phyloP scores from a whole-genome alignment of 2,113 vertebrate species.

The Mormoops blainvillei region DNA sequence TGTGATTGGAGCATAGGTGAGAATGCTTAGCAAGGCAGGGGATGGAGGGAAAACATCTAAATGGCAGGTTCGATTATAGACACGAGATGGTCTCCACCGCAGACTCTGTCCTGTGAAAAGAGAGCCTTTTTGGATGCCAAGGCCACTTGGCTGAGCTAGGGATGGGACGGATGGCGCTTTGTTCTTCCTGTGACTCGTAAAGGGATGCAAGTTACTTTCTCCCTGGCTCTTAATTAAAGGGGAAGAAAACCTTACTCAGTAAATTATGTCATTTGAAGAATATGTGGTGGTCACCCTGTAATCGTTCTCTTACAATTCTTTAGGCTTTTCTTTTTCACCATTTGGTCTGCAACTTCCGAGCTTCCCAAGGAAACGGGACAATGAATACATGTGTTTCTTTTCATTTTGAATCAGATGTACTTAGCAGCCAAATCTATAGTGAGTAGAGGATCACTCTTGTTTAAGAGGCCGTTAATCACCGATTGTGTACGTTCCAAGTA shows the following conservation, averaged over 20 bases:
- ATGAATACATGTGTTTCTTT: slow-evolving; percentile 52
- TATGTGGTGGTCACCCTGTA: neutral
- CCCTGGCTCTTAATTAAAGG: slow-evolving; percentile 20
- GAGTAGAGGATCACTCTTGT: slow-evolving; percentile 13
- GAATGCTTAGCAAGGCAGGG: neutral
- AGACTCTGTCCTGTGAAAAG: neutral
- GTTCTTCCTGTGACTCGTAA: neutral
- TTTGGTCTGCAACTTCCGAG: neutral
- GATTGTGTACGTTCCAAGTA: slow-evolving; percentile 13
- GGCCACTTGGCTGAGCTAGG: neutral
- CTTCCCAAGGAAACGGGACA: slow-evolving; percentile 36
- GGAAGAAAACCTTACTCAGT: neutral
- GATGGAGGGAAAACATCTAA: neutral
- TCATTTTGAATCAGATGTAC: slow-evolving; percentile 20
- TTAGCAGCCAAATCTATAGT: slow-evolving; percentile 15
- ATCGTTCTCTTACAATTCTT: neutral
- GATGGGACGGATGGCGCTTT: neutral
- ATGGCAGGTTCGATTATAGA: neutral
- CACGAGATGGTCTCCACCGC: neutral
- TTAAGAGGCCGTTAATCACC: slow-evolving; percentile 56
- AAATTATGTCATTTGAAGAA: slow-evolving; percentile 23
- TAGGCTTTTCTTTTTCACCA: neutral
- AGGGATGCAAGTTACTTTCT: neutral
- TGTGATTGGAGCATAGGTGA: neutral
- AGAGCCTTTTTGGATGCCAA: neutral